These are phyloP conservation scores for Ceratina japonica DNA, from an alignment of 1,140 invertebrate genomes.

Conservation along the genomic window DNA sequence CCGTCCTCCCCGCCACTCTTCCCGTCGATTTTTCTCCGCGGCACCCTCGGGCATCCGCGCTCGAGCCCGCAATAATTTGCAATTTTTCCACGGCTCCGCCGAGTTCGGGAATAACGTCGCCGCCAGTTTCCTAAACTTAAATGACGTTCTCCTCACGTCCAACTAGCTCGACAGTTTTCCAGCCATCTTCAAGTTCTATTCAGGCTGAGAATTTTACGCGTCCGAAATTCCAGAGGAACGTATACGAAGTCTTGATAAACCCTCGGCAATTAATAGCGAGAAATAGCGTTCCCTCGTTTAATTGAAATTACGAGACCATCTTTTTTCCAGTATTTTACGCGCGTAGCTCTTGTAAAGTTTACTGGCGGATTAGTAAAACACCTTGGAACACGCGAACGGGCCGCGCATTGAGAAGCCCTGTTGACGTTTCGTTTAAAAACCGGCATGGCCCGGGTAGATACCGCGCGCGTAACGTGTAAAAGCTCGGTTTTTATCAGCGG, in stretches of 20 bases:
- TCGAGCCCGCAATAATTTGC: conserved; percentile 1
- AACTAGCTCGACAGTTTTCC: too few species aligned
- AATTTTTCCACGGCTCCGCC: background rate
- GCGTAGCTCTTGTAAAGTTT: too few species aligned
- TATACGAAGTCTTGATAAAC: too few species aligned
- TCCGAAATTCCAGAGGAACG: too few species aligned
- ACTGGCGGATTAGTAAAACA: too few species aligned
- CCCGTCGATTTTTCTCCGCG: background rate
- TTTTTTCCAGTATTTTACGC: too few species aligned
- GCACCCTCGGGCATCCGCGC: background rate
- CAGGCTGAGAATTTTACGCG: too few species aligned
- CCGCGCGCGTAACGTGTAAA: conserved; percentile 36
- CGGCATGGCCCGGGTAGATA: conserved; percentile 37
- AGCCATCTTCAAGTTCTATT: too few species aligned
- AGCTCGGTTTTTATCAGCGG: conserved; percentile 55
- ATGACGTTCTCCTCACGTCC: background rate
- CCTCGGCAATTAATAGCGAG: too few species aligned
- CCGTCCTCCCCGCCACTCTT: background rate
- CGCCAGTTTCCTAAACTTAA: background rate
- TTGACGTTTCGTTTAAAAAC: conserved; percentile 42
- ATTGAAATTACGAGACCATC: too few species aligned
- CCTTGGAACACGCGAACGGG: background rate
- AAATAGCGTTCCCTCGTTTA: too few species aligned
- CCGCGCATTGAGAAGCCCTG: background rate
- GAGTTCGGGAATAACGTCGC: background rate